A percentile compares a stretch with the other conserved stretches of the same genome.
These are phyloP conservation scores for Agrotis puta DNA, from an alignment of 2,888 invertebrate genomes.

Conservation along the genomic window DNA sequence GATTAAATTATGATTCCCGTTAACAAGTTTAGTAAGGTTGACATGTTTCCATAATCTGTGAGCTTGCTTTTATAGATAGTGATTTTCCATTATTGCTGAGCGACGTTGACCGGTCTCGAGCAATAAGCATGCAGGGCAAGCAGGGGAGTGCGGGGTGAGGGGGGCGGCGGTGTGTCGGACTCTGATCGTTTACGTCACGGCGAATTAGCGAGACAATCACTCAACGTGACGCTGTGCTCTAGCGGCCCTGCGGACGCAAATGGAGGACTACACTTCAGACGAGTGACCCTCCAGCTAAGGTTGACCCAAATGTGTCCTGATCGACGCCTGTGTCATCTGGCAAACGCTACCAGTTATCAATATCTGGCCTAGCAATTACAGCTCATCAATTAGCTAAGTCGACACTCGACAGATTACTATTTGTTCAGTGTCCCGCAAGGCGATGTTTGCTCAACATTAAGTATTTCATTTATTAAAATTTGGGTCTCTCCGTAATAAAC, in stretches of 20 bases:
- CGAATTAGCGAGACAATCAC: conserved; percentile 86
- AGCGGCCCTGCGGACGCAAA: conserved; percentile 79
- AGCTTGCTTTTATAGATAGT: conserved; percentile 27
- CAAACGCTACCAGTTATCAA: conserved; percentile 44
- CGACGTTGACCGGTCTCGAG: conserved; percentile 63
- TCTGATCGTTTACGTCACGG: conserved; percentile 75
- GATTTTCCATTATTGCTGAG: conserved; percentile 62
- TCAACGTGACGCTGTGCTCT: conserved; percentile 79
- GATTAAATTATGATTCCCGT: conserved; percentile 30
- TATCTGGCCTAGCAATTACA: conserved; percentile 54
- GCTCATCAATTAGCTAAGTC: conserved; percentile 50
- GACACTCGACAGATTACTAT: conserved; percentile 43
- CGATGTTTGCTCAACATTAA: conserved; percentile 20
- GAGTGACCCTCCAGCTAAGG: conserved; percentile 76
- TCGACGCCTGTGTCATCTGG: conserved; percentile 58
- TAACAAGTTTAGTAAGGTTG: conserved; percentile 22
- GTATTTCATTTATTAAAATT: conserved; percentile 44
- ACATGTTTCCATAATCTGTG: conserved; percentile 24
- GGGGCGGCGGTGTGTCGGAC: conserved; percentile 60
- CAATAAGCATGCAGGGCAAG: conserved; percentile 61
- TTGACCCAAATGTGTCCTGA: conserved; percentile 74
- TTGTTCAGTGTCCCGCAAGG: conserved; percentile 34
- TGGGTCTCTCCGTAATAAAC: conserved; percentile 30
- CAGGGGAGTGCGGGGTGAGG: conserved; percentile 44
- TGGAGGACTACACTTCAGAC: conserved; percentile 80